Base-by-base conservation (phyloP, 2,113 vertebrate species). In the Takifugu bimaculatus region DNA sequence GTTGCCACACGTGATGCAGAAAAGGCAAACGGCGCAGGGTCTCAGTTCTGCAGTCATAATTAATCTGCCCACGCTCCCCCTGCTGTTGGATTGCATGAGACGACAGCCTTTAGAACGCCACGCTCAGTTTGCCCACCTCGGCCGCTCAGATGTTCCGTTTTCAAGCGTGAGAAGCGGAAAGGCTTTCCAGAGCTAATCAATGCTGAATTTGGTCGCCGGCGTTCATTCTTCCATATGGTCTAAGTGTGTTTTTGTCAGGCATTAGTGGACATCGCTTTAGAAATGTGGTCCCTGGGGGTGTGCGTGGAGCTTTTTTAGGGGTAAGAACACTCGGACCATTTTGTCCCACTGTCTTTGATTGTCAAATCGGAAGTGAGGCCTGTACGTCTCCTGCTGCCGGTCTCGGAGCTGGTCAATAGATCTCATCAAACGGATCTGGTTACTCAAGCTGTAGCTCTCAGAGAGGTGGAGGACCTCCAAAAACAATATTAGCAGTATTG, bases 401-500 rank as follows among this genome's bases (percentile, higher is more conserved):
- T 77, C 68, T 82, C 70, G 13, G 55, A 52, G 74, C 45, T 75
- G 78, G 60, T 86, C 69, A 64, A 81, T 82, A 80, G 61, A 82
- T 80, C 70, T 62, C 71, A 76, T 86, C 86, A 81, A 81, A 82
- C 57, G 78, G 75, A 84, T 88, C 79, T 78, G 68, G 79, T 87
- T 81, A 72, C 84, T 79, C 70, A 82, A 70, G 79, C 78, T 79
- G 62, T 69, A 75, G 78, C 74, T 80, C 72, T 74, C 13, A 64
- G 72, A 70, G 71, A 84, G 74, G 81, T 77, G 78, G 78, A 85
- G 78, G 78, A 82, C 77, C 75, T 86, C 80, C 68, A 85, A 84
- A 83, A 85, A 86, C 83, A 83, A 83, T 88, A 90, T 88, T 85
- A 91, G 84, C 83, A 75, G 77, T 85, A 90, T 90, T 86, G 88